Conservation (phyloP, 2,888 invertebrate genomes). For the Agrochola lychnidis region DNA sequence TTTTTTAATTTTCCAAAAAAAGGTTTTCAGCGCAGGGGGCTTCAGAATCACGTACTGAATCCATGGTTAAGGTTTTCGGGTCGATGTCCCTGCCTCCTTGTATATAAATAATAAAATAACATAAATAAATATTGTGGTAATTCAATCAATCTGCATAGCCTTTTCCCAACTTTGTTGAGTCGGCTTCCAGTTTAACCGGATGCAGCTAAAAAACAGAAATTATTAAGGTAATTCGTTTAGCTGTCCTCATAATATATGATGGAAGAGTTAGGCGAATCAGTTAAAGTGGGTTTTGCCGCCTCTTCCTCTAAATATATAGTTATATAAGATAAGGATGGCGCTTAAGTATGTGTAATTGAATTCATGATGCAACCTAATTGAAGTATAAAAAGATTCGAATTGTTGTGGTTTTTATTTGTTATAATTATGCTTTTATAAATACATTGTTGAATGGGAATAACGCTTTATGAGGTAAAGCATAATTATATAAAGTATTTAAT, state of each 20-base stretch:
- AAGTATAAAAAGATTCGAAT: background rate
- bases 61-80: too few species aligned
- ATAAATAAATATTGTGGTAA: background rate
- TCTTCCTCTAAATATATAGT: conserved; percentile 51
- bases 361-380: background rate
- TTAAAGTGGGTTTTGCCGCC: conserved; percentile 62
- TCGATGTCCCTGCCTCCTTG: too few species aligned
- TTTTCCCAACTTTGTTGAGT: too few species aligned
- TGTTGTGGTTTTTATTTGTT: background rate
- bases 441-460: background rate
- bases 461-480: background rate
- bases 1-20: too few species aligned
- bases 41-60: too few species aligned
- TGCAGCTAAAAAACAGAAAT: conserved; percentile 14
- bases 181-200: too few species aligned
- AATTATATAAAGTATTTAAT: too few species aligned
- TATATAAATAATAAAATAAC: too few species aligned
- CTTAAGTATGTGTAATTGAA: conserved; percentile 8
- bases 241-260: conserved; percentile 20
- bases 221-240: background rate
- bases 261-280: conserved; percentile 38
- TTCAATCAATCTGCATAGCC: too few species aligned
- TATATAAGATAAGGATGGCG: conserved; percentile 25
- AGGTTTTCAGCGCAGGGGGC: too few species aligned
- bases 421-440: too few species aligned